Percentiles rank a stretch among this genome's conserved stretches.
Evolutionary conservation across 2,113 vertebrate species (phyloP).

Genomic region (Grus americana): DNA sequence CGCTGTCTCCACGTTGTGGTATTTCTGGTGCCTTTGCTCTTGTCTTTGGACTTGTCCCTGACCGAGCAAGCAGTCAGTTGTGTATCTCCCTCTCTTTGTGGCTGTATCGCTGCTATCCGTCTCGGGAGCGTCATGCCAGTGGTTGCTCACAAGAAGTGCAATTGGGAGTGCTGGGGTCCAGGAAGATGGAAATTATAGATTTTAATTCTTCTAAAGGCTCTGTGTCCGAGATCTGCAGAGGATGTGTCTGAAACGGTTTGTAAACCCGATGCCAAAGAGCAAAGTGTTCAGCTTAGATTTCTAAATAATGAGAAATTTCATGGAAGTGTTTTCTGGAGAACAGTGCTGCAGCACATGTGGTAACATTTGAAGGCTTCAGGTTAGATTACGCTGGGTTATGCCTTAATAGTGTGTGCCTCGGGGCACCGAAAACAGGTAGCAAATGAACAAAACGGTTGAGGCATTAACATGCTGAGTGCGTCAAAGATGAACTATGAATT

Average conservation of each 20-base stretch:
- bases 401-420: neutral
- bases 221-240: neutral
- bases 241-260: neutral
- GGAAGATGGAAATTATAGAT: neutral
- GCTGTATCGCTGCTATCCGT: too few relatives aligned
- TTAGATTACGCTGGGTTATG: neutral
- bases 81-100: accelerated
- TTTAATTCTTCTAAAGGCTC: neutral
- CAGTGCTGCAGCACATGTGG: neutral
- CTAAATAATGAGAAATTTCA: neutral
- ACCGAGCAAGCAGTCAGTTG: accelerated
- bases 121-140: accelerated
- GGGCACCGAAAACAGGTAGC: neutral
- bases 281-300: neutral
- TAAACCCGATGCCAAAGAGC: neutral
- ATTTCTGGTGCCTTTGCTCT: neutral
- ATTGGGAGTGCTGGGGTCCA: neutral
- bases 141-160: neutral
- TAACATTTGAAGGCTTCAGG: neutral
- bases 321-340: neutral
- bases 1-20: accelerated
- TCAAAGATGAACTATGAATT: neutral
- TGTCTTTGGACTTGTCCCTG: neutral
- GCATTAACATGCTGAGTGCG: neutral
- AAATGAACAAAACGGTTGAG: neutral